Conservation (phyloP, 2,888 invertebrate genomes). For the Molorchus minor region DNA sequence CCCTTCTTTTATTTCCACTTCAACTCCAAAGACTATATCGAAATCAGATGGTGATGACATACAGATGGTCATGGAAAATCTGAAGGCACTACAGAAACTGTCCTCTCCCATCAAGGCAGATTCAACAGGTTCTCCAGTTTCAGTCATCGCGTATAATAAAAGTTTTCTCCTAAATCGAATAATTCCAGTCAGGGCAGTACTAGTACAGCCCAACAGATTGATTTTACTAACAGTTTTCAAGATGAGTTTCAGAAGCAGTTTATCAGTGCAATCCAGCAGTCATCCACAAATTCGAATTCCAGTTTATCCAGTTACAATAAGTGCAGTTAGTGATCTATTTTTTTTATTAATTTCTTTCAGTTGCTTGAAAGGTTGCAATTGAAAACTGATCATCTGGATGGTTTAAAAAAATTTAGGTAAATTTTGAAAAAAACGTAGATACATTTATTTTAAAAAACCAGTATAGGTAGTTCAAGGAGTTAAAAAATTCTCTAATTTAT, state of each 20-base stretch:
- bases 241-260: conserved; percentile 62
- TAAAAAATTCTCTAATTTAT: too few species aligned
- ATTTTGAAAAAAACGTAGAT: conserved; percentile 1
- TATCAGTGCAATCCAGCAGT: conserved; percentile 48
- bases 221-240: conserved; percentile 53
- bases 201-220: too few species aligned
- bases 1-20: conserved; percentile 28
- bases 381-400: conserved; percentile 23
- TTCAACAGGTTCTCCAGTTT: conserved; percentile 56
- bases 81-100: conserved; percentile 63
- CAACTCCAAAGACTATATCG: conserved; percentile 15
- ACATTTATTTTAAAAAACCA: too few species aligned
- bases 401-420: conserved; percentile 28
- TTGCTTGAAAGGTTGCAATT: conserved; percentile 5
- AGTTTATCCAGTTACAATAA: conserved; percentile 57
- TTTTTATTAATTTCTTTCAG: not conserved
- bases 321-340: conserved; percentile 49
- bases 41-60: conserved; percentile 59
- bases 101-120: conserved; percentile 56
- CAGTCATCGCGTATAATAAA: conserved; percentile 60
- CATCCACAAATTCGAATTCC: conserved; percentile 41
- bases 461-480: too few species aligned
- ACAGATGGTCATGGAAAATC: conserved; percentile 63
- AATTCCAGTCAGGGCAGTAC: conserved; percentile 21
- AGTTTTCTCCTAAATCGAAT: conserved; percentile 48